phyloP scores from a whole-genome alignment of 2,113 vertebrate species.

The Argyrosomus japonicus region DNA sequence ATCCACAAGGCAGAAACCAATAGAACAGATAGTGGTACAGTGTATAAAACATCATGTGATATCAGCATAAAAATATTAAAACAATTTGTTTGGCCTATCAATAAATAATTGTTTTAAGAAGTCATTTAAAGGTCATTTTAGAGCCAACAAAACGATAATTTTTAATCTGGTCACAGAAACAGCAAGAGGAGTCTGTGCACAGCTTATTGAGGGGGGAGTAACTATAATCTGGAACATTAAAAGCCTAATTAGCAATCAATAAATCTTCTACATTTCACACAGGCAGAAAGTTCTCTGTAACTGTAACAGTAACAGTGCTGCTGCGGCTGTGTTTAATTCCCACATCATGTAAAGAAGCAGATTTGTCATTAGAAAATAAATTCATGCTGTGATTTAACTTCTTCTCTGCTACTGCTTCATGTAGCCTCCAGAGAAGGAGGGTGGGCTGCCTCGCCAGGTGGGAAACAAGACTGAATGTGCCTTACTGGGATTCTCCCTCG shows the following conservation, averaged over 20 bases:
- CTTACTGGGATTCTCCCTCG: slow-evolving; percentile 93
- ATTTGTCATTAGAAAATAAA: background rate
- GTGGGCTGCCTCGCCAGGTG: slow-evolving; percentile 94
- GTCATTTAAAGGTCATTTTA: no score
- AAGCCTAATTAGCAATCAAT: no score
- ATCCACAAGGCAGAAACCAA: background rate
- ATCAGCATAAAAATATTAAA: no score
- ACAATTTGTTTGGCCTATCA: no score
- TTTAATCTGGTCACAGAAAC: no score
- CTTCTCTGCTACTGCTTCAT: slow-evolving; percentile 16
- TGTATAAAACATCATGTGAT: background rate
- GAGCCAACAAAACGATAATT: no score
- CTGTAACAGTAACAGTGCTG: background rate
- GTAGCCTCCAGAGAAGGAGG: slow-evolving; percentile 96
- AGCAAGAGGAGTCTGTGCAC: no score
- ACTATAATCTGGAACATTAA: no score
- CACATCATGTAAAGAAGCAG: background rate
- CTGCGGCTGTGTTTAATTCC: background rate
- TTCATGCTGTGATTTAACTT: background rate
- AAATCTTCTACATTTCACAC: no score
- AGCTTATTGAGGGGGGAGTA: no score
- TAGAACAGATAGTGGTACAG: background rate
- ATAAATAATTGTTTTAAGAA: no score
- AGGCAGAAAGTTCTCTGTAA: no score
- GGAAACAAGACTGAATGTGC: slow-evolving; percentile 99